A percentile compares a stretch with the other conserved stretches of the same genome.
These are phyloP conservation scores for Buceros bicornis DNA, from an alignment of 2,797 vertebrate species.

Conservation along the genomic window DNA sequence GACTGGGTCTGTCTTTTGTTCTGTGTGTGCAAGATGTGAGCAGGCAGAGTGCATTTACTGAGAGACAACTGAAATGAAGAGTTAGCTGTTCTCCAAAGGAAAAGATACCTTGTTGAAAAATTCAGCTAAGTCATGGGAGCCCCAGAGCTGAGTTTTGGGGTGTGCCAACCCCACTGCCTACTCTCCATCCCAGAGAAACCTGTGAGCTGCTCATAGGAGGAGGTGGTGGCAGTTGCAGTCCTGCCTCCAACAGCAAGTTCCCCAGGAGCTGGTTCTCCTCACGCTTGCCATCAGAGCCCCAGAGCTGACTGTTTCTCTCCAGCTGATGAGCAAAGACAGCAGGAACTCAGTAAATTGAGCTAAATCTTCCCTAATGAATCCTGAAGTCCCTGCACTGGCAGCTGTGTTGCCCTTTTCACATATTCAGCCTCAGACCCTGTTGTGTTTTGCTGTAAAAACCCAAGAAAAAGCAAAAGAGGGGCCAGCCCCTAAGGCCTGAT, in stretches of 20 bases:
- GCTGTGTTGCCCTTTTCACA: not conserved
- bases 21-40: not conserved
- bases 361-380: not conserved
- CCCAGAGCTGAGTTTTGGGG: not conserved
- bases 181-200: too few species aligned
- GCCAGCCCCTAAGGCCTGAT: not conserved
- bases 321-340: not conserved
- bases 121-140: not conserved
- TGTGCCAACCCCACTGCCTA: accelerated
- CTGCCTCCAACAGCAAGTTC: not conserved
- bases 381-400: accelerated
- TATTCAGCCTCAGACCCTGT: not conserved
- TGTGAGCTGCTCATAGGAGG: not conserved
- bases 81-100: not conserved
- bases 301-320: not conserved
- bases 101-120: not conserved
- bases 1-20: not conserved
- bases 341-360: not conserved
- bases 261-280: not conserved
- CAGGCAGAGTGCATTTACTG: not conserved
- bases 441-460: not conserved
- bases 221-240: not conserved
- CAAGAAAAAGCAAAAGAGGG: not conserved
- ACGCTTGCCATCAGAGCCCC: accelerated
- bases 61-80: not conserved